Conservation (phyloP, 2,113 vertebrate genomes). For the Mixornis gularis region DNA sequence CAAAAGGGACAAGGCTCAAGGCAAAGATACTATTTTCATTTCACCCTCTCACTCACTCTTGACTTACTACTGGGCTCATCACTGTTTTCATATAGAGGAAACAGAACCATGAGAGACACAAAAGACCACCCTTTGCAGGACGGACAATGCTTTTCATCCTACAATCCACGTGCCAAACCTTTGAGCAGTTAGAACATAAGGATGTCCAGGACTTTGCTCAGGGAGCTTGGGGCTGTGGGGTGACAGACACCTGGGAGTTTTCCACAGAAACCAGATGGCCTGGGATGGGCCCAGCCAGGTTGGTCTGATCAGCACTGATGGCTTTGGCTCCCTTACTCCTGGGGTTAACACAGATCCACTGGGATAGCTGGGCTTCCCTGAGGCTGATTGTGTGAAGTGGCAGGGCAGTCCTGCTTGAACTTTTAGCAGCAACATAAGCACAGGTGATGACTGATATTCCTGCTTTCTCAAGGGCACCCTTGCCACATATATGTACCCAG, state of each 20-base stretch:
- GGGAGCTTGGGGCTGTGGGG: fast-evolving
- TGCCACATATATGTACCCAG: not conserved
- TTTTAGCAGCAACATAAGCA: not conserved
- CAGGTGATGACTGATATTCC: not conserved
- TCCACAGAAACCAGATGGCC: not conserved
- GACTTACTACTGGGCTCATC: not conserved
- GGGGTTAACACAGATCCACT: not conserved
- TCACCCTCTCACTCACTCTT: not conserved
- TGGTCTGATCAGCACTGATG: not conserved
- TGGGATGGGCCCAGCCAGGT: not conserved
- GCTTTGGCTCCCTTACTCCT: not conserved
- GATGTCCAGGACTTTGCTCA: not conserved
- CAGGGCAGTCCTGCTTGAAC: not conserved
- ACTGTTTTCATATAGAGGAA: not conserved
- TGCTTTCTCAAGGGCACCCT: not conserved
- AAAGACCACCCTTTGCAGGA: not conserved
- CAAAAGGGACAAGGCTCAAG: not conserved
- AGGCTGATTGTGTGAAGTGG: fast-evolving
- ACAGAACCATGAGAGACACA: not conserved
- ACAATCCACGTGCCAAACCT: fast-evolving
- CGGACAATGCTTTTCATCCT: not conserved
- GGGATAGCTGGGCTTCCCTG: not conserved
- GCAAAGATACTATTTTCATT: constrained; percentile 13
- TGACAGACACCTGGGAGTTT: not conserved
- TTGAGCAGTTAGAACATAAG: not conserved